Conservation (phyloP, 1,140 invertebrate genomes). For the Bradysia coprophila region DNA sequence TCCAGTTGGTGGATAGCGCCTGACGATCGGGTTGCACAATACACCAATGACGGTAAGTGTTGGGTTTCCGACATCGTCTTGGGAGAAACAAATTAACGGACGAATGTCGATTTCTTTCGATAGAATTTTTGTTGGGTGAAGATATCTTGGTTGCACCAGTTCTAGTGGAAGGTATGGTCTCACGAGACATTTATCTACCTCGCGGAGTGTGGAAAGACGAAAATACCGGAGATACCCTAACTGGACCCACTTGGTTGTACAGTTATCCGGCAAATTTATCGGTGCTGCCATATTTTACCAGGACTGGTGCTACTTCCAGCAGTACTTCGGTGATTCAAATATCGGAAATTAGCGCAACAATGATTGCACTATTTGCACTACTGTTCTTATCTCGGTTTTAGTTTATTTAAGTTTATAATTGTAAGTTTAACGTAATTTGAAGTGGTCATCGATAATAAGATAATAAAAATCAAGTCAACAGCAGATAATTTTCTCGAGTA, state of each 20-base stretch:
- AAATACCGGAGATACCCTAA: constrained; percentile 8
- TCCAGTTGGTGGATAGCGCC: constrained; percentile 59
- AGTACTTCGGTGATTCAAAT: too few species aligned
- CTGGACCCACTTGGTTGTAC: constrained; percentile 3
- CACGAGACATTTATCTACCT: constrained; percentile 61
- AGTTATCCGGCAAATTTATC: neutral
- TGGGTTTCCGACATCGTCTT: neutral
- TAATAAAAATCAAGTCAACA: too few species aligned
- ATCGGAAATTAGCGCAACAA: too few species aligned
- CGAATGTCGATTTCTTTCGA: constrained; percentile 34
- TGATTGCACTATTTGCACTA: too few species aligned
- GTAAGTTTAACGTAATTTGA: too few species aligned
- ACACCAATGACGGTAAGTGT: constrained; percentile 36
- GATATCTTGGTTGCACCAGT: constrained; percentile 74
- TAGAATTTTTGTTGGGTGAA: constrained; percentile 71
- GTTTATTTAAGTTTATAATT: too few species aligned
- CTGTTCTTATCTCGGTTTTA: too few species aligned
- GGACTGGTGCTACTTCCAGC: too few species aligned
- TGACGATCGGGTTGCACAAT: constrained; percentile 37
- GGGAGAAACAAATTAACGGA: neutral
- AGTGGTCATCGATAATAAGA: too few species aligned
- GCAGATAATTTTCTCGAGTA: too few species aligned
- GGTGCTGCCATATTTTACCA: neutral
- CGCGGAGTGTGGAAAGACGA: constrained; percentile 43
- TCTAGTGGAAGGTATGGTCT: constrained; percentile 37